These are phyloP conservation scores for Thomomys bottae DNA, from an alignment of 2,113 vertebrate genomes.

Conservation along the genomic window DNA sequence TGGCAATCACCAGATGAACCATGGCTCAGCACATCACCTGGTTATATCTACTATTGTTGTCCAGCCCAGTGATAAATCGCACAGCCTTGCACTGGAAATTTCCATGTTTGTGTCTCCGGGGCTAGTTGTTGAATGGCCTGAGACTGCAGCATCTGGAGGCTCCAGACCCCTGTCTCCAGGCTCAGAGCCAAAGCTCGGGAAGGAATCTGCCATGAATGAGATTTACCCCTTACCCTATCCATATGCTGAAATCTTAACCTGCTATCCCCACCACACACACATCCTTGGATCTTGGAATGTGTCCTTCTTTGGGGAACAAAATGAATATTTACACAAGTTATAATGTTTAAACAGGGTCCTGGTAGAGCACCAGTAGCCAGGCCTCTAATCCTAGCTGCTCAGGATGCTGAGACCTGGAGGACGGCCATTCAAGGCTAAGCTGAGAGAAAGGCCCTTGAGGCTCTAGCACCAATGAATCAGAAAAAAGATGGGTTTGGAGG, in stretches of 20 bases:
- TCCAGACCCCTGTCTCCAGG: rapidly evolving
- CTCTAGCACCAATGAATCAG: too few species aligned
- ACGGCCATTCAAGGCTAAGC: too few species aligned
- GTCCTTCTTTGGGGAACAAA: background rate
- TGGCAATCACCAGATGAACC: background rate
- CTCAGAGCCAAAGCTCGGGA: background rate
- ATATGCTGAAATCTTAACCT: background rate
- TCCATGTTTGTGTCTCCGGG: background rate
- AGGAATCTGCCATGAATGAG: background rate
- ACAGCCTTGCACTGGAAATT: background rate
- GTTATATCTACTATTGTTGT: background rate
- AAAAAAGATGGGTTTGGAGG: too few species aligned
- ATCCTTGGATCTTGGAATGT: background rate
- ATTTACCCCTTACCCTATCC: background rate
- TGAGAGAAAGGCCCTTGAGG: too few species aligned
- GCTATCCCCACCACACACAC: too few species aligned
- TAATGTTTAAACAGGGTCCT: background rate
- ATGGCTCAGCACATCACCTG: background rate
- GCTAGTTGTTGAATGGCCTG: background rate
- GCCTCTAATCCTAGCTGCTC: background rate
- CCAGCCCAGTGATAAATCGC: background rate
- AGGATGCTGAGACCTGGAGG: too few species aligned
- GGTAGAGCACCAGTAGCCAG: background rate
- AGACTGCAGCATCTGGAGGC: background rate
- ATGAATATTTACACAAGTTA: background rate